Evolutionary conservation across 2,888 invertebrate species (phyloP).

Genomic region (Leucophora obtusa): DNA sequence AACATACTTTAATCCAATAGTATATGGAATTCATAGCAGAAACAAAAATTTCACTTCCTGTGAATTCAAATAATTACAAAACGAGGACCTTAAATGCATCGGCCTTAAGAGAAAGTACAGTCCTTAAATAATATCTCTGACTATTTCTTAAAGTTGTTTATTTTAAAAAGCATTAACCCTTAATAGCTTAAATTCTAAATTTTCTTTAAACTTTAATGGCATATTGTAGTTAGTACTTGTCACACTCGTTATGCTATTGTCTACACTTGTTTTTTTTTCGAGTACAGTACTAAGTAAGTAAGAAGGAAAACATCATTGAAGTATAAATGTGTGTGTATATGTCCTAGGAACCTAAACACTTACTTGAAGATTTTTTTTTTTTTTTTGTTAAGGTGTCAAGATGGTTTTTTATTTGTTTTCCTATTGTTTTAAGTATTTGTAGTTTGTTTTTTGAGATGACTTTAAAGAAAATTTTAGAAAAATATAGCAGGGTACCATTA

Average conservation of each 20-base stretch:
- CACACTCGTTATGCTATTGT: not conserved
- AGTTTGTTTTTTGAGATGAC: not conserved
- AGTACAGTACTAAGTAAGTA: not conserved
- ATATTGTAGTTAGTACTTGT: too few relatives aligned
- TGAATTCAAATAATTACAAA: too few relatives aligned
- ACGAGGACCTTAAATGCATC: too few relatives aligned
- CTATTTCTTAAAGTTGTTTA: too few relatives aligned
- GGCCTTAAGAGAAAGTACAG: too few relatives aligned
- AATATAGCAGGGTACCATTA: not conserved
- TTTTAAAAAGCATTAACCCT: too few relatives aligned
- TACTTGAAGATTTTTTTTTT: not conserved
- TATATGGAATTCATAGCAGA: not conserved
- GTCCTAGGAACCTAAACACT: not conserved
- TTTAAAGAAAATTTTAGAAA: not conserved
- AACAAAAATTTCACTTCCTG: too few relatives aligned
- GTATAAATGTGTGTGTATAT: not conserved
- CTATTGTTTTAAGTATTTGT: not conserved
- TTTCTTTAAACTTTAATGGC: too few relatives aligned
- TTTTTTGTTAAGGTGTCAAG: not conserved
- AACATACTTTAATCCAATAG: not conserved
- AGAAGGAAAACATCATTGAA: not conserved
- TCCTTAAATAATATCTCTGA: too few relatives aligned
- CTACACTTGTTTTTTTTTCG: not conserved
- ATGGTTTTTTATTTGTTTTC: not conserved
- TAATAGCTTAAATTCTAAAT: too few relatives aligned